Conservation (phyloP, 2,797 vertebrate genomes). For the Micrastur ruficollis region DNA sequence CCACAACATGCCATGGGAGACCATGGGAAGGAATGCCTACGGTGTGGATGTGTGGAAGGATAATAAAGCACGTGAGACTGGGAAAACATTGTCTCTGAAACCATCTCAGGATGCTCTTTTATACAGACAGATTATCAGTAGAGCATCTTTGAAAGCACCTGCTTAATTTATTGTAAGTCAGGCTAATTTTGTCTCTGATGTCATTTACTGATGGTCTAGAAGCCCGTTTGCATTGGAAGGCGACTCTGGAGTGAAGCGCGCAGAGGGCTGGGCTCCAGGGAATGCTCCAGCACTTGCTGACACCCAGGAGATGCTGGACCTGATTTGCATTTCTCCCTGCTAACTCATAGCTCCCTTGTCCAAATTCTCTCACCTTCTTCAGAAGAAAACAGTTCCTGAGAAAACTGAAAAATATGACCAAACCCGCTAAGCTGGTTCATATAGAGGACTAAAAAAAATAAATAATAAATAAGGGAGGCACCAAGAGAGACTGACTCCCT, state of each 20-base stretch:
- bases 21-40: no score
- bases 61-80: fast-evolving
- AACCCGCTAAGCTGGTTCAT: not conserved
- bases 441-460: not conserved
- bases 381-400: not conserved
- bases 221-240: not conserved
- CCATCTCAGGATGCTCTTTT: not conserved
- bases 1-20: no score
- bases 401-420: not conserved
- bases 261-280: not conserved
- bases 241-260: fast-evolving
- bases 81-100: not conserved
- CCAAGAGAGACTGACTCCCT: not conserved
- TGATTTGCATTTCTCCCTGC: not conserved
- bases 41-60: not conserved
- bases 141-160: not conserved
- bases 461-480: not conserved
- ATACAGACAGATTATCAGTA: not conserved
- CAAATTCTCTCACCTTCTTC: not conserved
- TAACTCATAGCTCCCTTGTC: not conserved
- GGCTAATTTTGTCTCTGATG: not conserved
- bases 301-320: not conserved
- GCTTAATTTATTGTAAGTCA: not conserved
- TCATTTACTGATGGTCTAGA: not conserved
- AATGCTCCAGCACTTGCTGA: not conserved